A percentile compares a stretch with the other conserved stretches of the same genome.
Evolutionary conservation across 2,113 vertebrate genomes (phyloP).

Genomic region (Corynorhinus townsendii): DNA sequence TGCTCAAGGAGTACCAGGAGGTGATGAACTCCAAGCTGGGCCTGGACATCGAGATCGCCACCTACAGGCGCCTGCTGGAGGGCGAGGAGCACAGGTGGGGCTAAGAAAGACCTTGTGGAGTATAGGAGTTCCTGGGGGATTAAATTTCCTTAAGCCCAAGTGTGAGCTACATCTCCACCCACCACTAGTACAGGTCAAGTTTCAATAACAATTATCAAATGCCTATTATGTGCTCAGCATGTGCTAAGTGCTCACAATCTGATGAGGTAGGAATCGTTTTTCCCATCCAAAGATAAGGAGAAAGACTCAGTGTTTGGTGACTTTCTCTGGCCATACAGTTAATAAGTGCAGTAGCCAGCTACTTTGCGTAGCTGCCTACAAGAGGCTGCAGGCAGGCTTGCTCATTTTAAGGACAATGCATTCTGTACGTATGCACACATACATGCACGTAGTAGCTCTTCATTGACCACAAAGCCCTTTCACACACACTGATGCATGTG

Average conservation of each 20-base stretch:
- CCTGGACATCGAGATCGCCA: slow-evolving; percentile 88
- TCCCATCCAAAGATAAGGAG: neutral
- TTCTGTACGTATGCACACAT: neutral
- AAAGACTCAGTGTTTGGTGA: neutral
- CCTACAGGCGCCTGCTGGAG: slow-evolving; percentile 90
- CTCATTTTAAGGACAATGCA: rapidly evolving
- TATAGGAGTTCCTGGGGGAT: neutral
- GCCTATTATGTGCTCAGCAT: neutral
- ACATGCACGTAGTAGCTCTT: neutral
- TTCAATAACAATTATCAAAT: neutral
- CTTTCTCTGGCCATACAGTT: neutral
- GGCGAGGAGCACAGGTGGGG: slow-evolving; percentile 86
- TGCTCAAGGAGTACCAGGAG: slow-evolving; percentile 89
- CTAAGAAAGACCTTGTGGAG: neutral
- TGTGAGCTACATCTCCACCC: neutral
- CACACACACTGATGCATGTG: neutral
- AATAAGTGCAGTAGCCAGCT: neutral
- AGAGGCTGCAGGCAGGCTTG: rapidly evolving
- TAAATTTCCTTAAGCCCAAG: neutral
- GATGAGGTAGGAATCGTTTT: neutral
- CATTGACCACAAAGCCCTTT: neutral
- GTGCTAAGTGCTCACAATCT: neutral
- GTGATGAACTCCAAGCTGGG: slow-evolving; percentile 89
- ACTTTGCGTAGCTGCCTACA: neutral
- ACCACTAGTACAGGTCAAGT: neutral